phyloP scores from a whole-genome alignment of 1,140 invertebrate genomes.

The Trachelipus rathkii region DNA sequence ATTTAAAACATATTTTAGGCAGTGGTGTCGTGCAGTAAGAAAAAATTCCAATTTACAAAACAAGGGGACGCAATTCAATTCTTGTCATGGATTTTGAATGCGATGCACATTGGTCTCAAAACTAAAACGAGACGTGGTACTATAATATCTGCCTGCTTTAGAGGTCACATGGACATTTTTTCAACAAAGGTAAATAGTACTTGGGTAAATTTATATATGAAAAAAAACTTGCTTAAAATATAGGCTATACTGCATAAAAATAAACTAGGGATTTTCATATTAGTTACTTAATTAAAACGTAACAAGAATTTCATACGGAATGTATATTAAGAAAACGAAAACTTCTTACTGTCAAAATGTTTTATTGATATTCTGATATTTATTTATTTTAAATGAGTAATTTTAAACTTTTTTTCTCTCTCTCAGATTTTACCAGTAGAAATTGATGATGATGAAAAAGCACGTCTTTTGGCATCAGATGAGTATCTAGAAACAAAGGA shows the following conservation, averaged over 20 bases:
- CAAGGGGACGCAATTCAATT: slow-evolving; percentile 99
- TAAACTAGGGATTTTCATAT: background rate
- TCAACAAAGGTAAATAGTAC: slow-evolving; percentile 34
- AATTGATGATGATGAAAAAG: slow-evolving; percentile 80
- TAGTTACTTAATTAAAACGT: background rate
- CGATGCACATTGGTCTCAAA: slow-evolving; percentile 73
- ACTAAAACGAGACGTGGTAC: slow-evolving; percentile 55
- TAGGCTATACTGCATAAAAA: background rate
- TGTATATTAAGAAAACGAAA: too few relatives aligned
- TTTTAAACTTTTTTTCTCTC: slow-evolving; percentile 23
- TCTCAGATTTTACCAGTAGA: slow-evolving; percentile 83
- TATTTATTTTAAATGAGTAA: slow-evolving; percentile 17
- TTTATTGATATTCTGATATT: too few relatives aligned
- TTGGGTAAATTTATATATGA: too few relatives aligned
- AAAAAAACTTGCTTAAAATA: too few relatives aligned
- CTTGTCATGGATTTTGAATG: slow-evolving; percentile 61
- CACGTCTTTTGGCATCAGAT: slow-evolving; percentile 65
- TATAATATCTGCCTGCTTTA: slow-evolving; percentile 43
- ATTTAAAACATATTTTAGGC: slow-evolving; percentile 55
- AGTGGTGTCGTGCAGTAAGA: slow-evolving; percentile 96
- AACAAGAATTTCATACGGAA: background rate
- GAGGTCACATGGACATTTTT: slow-evolving; percentile 36
- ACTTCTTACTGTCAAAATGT: too few relatives aligned
- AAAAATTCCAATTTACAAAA: slow-evolving; percentile 95
- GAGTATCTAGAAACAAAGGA: slow-evolving; percentile 84